Percentiles rank a stretch among this genome's conserved stretches.
Conservation (phyloP, 1,140 invertebrate species). For the Patella vulgata region DNA sequence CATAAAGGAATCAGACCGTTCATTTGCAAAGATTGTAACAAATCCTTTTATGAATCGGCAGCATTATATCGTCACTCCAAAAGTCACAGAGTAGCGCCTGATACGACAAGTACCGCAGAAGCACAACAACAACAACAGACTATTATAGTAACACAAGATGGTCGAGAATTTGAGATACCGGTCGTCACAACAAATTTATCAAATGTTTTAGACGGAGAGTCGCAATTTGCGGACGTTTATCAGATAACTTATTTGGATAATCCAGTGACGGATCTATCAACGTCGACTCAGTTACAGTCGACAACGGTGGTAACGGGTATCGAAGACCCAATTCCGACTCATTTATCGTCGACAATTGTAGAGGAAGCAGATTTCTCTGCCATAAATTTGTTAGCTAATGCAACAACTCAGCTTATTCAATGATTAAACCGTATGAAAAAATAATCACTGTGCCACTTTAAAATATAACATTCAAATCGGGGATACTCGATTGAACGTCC, state of each 20-base stretch:
- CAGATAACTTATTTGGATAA: not conserved
- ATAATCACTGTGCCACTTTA: no score
- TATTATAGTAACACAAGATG: conserved; percentile 23
- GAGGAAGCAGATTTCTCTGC: conserved; percentile 36
- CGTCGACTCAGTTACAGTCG: not conserved
- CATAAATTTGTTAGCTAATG: conserved; percentile 41
- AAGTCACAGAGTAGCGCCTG: conserved; percentile 43
- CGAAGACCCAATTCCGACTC: conserved; percentile 1
- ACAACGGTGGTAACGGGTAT: not conserved
- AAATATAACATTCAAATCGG: no score
- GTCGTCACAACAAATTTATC: conserved; percentile 3
- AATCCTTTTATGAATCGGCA: conserved; percentile 62
- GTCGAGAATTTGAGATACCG: not conserved
- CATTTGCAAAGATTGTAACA: conserved; percentile 59
- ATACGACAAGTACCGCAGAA: not conserved
- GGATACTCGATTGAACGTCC: no score
- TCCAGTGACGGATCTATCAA: not conserved
- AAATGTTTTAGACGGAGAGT: conserved; percentile 1
- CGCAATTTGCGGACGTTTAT: no score
- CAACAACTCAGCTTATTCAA: conserved; percentile 30
- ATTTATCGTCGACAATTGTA: not conserved
- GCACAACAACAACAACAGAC: no score
- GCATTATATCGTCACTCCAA: conserved; percentile 59
- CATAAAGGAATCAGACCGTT: conserved; percentile 63
- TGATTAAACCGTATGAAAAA: no score